Evolutionary conservation across 2,888 invertebrate genomes (phyloP).

Genomic region (Linnaemya tessellans): DNA sequence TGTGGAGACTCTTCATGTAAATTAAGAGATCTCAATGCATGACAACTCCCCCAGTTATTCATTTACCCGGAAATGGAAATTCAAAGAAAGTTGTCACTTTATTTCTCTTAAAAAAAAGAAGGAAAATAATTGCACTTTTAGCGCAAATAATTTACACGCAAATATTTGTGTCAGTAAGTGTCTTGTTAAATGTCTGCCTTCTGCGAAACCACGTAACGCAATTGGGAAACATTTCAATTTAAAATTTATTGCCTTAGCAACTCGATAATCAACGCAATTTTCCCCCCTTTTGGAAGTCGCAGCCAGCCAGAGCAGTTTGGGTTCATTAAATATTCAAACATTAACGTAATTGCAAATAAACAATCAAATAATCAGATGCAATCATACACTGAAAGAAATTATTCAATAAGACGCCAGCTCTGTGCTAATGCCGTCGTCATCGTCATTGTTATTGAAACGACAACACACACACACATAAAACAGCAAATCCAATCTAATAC

Average conservation of each 20-base stretch:
- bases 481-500: constrained; percentile 9
- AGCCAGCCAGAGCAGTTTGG: constrained; percentile 12
- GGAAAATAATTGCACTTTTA: constrained; percentile 38
- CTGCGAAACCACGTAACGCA: constrained; percentile 8
- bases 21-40: constrained; percentile 12
- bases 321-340: constrained; percentile 66
- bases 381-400: constrained; percentile 33
- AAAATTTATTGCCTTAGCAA: constrained; percentile 56
- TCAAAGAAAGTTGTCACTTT: constrained; percentile 24
- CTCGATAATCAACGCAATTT: constrained; percentile 47
- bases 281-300: constrained; percentile 36
- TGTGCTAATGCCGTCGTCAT: constrained; percentile 28
- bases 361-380: constrained; percentile 28
- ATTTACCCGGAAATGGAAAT: constrained; percentile 42
- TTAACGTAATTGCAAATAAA: constrained; percentile 69
- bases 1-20: constrained; percentile 22
- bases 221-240: constrained; percentile 59
- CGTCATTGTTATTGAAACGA: constrained; percentile 30
- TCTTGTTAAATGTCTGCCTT: constrained; percentile 34
- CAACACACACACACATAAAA: background rate
- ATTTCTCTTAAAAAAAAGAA: background rate
- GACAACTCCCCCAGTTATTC: constrained; percentile 27
- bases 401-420: constrained; percentile 38
- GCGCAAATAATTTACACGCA: constrained; percentile 41
- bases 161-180: constrained; percentile 34